A percentile compares a stretch with the other conserved stretches of the same genome.
Conservation (phyloP, 2,888 invertebrate species). For the Abrostola triplasia region DNA sequence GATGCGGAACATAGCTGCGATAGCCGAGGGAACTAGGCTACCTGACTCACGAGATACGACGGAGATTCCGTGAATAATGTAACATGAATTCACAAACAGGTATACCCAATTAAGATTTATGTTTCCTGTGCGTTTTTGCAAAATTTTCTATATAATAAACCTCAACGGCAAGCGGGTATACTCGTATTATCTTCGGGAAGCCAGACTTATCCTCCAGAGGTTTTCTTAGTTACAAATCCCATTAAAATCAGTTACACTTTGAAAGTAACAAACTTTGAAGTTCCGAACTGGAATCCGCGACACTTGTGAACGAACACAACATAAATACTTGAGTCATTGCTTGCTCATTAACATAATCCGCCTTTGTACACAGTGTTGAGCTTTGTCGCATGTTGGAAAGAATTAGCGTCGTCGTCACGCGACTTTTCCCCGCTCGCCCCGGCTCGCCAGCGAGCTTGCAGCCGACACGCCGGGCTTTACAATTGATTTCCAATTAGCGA, state of each 20-base stretch:
- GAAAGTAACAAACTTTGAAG: constrained; percentile 42
- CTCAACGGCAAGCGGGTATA: constrained; percentile 20
- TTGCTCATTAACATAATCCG: constrained; percentile 38
- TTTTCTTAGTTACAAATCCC: constrained; percentile 43
- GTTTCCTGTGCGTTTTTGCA: constrained; percentile 28
- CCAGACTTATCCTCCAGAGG: constrained; percentile 29
- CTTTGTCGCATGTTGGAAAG: constrained; percentile 34
- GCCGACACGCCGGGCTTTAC: constrained; percentile 29
- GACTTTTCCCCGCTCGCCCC: constrained; percentile 17
- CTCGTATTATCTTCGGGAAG: constrained; percentile 33
- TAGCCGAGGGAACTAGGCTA: constrained; percentile 19
- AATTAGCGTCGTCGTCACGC: constrained; percentile 42
- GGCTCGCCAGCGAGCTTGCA: constrained; percentile 2
- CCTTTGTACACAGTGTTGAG: constrained; percentile 28
- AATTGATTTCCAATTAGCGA: constrained; percentile 49
- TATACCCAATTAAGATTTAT: constrained; percentile 29
- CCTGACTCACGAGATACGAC: constrained; percentile 14
- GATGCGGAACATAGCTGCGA: constrained; percentile 18
- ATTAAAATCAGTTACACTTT: constrained; percentile 51
- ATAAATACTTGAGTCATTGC: constrained; percentile 37
- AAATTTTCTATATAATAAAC: constrained; percentile 22
- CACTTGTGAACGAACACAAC: constrained; percentile 36
- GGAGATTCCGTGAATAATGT: constrained; percentile 27
- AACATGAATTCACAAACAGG: constrained; percentile 16
- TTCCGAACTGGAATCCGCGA: constrained; percentile 21